Base-by-base conservation (phyloP, 2,797 vertebrate species). In the Enteromius argenteus region DNA sequence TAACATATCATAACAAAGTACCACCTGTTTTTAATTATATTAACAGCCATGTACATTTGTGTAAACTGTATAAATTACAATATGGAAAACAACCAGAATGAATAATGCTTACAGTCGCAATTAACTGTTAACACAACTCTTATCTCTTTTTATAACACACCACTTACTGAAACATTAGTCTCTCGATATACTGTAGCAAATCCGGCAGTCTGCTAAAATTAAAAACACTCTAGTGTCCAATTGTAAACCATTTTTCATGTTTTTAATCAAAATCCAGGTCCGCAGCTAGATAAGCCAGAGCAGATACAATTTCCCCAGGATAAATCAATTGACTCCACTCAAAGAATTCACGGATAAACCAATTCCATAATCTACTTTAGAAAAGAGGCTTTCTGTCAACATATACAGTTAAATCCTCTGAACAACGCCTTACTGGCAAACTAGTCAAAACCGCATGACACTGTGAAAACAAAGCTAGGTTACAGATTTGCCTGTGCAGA, bases 311-410 rank as follows among this genome's bases (percentile, higher is more conserved):
- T 91, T 93, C 93, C 90, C 87, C 90, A 92, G 91, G 84, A 93
- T 89, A 92, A 95, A 95, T 94, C 93, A 94, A 94, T 94, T 94
- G 93, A 92, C 86, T 92, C 91, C 83, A 89, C 80, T 81, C 87
- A 56, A 85, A 90, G 85, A 92, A 93, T 93, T 94, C 90, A 89
- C 88, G 90, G 90, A 91, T 95, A 92, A 93, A 93, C 92, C 92
- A 87, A 83, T 90, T 90, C 89, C 83, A 86, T 95, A 94, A 94
- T 94, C 94, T 93, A 89, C 91, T 93, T 91, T 91, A 80, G 27
- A 67, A 94, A 91, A 95, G 93, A 90, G 92, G 94, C 92, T 95
- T 95, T 95, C 90, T 87, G 85, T 94, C 92, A 93, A 92, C 92
- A 93, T 89, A 89, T 77, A 79, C 83, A 84, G 79, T 91, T 92